Base-by-base conservation (phyloP, 1,140 invertebrate species). In the Drosophila littoralis region DNA sequence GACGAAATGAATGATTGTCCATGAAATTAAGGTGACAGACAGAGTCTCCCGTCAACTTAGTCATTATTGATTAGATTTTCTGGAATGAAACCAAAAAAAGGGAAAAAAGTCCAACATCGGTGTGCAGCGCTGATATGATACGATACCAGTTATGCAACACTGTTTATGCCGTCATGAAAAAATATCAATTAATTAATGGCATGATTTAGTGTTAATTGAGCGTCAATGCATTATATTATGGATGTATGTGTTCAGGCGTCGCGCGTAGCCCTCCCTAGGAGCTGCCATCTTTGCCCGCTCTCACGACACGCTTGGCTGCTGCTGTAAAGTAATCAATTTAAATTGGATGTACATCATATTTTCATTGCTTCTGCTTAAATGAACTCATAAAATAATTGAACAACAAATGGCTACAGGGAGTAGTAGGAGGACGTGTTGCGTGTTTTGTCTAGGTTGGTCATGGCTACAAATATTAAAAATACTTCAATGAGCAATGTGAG, bases 291-390 rank as follows among this genome's bases (percentile, higher is more conserved):
- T 38, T 7, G 32, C 50, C 17, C n/a, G 33, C 22, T 42, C 22
- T 28, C 22, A 28, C 22, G 4, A 5, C 22, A 28, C 22, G 22
- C 22, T 40, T 42, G 50, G 42, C 22, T 33, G 1, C 50, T 15
- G 46, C 58, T 46, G 51, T 55, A 68, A 72, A 68, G 83, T 79
- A 83, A 88, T 83, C 70, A 89, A 88, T 69, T 79, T 72, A 75
- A 88, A 88, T 86, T 71, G 76, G 69, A 72, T 89, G 83, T 89
- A 66, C 79, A 89, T 79, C 73, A 76, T 73, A 66, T 83, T 88
- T 83, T 83, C 71, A 89, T 89, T 83, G 83, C 79, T 88, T 88
- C 84, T 88, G 79, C 76, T 89, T 89, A 88, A 88, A 83, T 83
- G 83, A 79, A 89, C 79, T 71, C 76, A 71, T 79, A 70, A 82